Base-by-base conservation (phyloP, 35 echinoderm and acorn worm species). In the Chiridota heheva region DNA sequence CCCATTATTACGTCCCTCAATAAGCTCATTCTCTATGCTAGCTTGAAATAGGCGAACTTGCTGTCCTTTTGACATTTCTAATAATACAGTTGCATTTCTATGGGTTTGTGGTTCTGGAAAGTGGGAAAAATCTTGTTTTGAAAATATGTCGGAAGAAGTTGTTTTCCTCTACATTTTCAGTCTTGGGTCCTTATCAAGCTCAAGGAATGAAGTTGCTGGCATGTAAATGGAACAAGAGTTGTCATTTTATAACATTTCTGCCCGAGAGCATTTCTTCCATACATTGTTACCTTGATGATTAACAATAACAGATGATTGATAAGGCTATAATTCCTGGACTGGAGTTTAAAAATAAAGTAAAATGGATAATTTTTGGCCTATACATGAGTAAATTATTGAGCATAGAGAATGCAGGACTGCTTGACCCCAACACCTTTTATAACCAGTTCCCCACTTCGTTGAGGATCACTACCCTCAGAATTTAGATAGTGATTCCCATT, bases 321-420 rank as follows among this genome's bases (percentile, higher is more conserved):
- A 29, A 53, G 48, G 57, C 72, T 7, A 53, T 53, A 7, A 76
- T 76, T 27, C 30, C 72, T 56, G 25, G 57, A 76, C 72, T 76
- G 33, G 72, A 53, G 42, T 53, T 49, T 53, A 49, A 49, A 76
- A 76, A 32, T 76, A 13, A 22, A 13, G 48, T 53, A 53, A 13
- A 53, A 22, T 12, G 12, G n/a, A n/a, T n/a, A n/a, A n/a, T n/a
- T 13, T 53, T 13, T 22, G 12, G 48, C 48, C 22, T 12, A 12
- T 53, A 12, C 22, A 13, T 13, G 48, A 12, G 12, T 22, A 22
- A 22, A 53, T 12, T 53, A 53, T 22, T 22, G 48, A 13, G 12
- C 12, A 12, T 53, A 13, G 12, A 53, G 12, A 53, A 12, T 53
- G 12, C 48, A 12, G 12, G 12, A 27, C 40, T 42, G 27, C 8